Evolutionary conservation across 2,888 invertebrate species (phyloP), one percentile per base, ranked within the genome.

Genomic region (Volucella zonaria): DNA sequence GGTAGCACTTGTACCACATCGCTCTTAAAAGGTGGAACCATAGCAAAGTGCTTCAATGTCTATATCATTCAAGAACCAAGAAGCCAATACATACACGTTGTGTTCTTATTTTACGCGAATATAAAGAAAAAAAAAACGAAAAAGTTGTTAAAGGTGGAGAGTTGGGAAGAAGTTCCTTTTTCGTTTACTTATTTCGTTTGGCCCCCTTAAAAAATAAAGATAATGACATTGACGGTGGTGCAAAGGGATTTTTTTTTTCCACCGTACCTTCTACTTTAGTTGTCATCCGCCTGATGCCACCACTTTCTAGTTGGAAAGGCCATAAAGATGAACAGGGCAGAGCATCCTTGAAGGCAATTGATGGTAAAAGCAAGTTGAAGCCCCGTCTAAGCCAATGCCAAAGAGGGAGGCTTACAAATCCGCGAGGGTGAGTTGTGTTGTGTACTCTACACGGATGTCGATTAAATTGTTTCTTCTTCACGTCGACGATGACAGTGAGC

Each of bases 401-500:
- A 61, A 61, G 52, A 45, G 51, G 31, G 51, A 62, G 23, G 18
- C 18, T 42, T 31, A 18, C 52, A 14, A 52, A 18, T n/a, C 49
- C 4, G 66, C 15, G 14, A 54, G 64, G 18, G 38, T 73, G 83
- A 58, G 81, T 47, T 76, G 71, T 81, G 66, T 76, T 76, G 85
- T 70, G 71, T 76, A 62, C 85, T 77, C 81, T 68, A 81, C 76
- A 85, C 67, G 85, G 81, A 85, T 81, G 81, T 85, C 76, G 85
- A 85, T 85, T 85, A 83, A 83, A 85, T 85, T 85, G 85, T 81
- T 81, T 81, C 81, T 81, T 71, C 85, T 85, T 67, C 85, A 76
- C 42, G 76, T 73, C 62, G 62, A 85, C 73, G 85, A 77, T 81
- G 81, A 81, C 85, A 81, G 81, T 77, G 85, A 85, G 52, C 76